Base-by-base conservation (phyloP, 2,797 vertebrate species). In the Eidolon dupreanum region DNA sequence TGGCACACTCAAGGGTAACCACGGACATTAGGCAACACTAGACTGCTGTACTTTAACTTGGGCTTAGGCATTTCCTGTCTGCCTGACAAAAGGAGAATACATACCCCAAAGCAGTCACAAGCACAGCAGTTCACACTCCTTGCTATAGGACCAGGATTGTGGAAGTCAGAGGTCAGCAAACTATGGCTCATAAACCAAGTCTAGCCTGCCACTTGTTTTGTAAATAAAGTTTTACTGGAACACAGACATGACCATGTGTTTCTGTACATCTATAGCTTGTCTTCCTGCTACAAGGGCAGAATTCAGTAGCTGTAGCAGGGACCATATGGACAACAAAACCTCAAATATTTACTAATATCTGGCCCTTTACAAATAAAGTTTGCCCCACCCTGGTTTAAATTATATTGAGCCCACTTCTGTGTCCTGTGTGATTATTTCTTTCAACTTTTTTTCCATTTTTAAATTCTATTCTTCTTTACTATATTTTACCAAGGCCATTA, bases 1-100 rank as follows among this genome's bases (percentile, higher is more conserved):
- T 90, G 75, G 68, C 68, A 95, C 36, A 88, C 22, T 73, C 71
- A 90, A 53, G 38, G 63, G 74, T 74, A 84, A 92, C 46, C 19
- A 41, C 70, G 12, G 53, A 83, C 86, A 87, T 11, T 93, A 81
- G 49, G 43, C 51, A 90, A 65, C 75, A 83, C 6, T 2, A 12
- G 41, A 70, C 22, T 19, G 46, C 15, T 75, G 36, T 70, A 36
- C 26, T n/a, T 38, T 70, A 74, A 81, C 9, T 74, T 71, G 36
- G 20, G 26, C 28, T 71, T 86, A 61, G 36, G 31, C 63, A 55
- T 66, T 92, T 95, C 38, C 65, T 93, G 31, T 22, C n/a, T 75
- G 57, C 4, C 57, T 85, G 38, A 46, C 49, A 78, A 74, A 78
- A 73, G 53, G 31, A 71, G 31, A 92, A 95, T 20, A 57, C 5